Evolutionary conservation across 1,140 invertebrate species (phyloP).

Genomic region (Drosophila pseudoananassae): DNA sequence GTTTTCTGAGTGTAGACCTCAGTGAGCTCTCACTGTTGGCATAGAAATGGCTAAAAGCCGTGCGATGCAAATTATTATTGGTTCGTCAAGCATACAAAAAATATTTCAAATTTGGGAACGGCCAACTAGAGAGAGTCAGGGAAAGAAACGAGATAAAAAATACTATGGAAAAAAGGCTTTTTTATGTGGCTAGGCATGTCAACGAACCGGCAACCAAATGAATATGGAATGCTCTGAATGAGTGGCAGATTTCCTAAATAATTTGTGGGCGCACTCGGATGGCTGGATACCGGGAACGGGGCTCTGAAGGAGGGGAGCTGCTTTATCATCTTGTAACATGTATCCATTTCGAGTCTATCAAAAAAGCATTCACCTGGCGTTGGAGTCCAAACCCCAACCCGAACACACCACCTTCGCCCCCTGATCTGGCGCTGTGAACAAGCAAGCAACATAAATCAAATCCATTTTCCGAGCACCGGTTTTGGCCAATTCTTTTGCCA

Average conservation of each 20-base stretch:
- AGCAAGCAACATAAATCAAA: conserved; percentile 70
- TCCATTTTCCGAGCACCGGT: conserved; percentile 50
- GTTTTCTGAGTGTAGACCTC: conserved; percentile 1
- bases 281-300: conserved; percentile 14
- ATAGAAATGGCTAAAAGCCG: conserved; percentile 68
- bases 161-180: conserved; percentile 54
- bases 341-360: conserved; percentile 74
- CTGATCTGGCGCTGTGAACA: conserved; percentile 9
- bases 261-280: conserved; percentile 64
- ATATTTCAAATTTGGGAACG: conserved; percentile 57
- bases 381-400: background rate
- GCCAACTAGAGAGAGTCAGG: conserved; percentile 19
- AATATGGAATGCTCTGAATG: conserved; percentile 72
- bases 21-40: conserved; percentile 18
- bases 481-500: conserved; percentile 58
- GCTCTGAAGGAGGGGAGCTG: conserved; percentile 26
- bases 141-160: conserved; percentile 33
- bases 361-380: conserved; percentile 65
- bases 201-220: conserved; percentile 73
- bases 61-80: conserved; percentile 81
- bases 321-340: conserved; percentile 80
- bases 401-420: conserved; percentile 12
- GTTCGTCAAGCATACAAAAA: conserved; percentile 66
- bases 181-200: conserved; percentile 56
- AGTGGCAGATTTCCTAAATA: conserved; percentile 71